Evolutionary conservation across 2,888 invertebrate genomes (phyloP), one percentile per base, ranked within the genome.

Genomic region (Stomorhina lunata): DNA sequence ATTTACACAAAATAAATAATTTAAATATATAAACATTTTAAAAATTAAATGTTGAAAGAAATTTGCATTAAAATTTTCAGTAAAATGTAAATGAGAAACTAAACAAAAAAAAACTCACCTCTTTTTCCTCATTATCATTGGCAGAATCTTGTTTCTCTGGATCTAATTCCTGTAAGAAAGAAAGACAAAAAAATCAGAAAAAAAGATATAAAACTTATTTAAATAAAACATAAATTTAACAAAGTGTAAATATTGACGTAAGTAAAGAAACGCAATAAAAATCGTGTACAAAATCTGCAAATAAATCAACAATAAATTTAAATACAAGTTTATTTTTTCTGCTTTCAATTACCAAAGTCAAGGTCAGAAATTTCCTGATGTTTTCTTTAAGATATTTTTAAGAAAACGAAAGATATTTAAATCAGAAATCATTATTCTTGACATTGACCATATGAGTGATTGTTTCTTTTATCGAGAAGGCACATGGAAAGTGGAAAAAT

Each of bases 131-230:
- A 84, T 92, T 92, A 85, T 90, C 91, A 76, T 88, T 89, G 80
- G 90, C 87, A 84, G 90, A 90, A 85, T 90, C 90, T 90, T 94
- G 94, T 88, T 94, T 93, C 84, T 95, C 95, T 86, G 94, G 93
- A 90, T 95, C 94, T 87, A 94, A 92, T 90, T 95, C 95, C 95
- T 95, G 87, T 69, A 91, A 92, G 83, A 34, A 84, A 84, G 86
- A 89, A 91, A 83, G n/a, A 85, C 90, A 29, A 15, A 32, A 55
- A 12, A 55, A 66, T 15, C 3, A 61, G 22, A 43, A 73, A 29
- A 37, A 63, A 7, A 59, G 43, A 25, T 37, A 50, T 40, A n/a
- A n/a, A n/a, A n/a, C n/a, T n/a, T n/a, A n/a, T n/a, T n/a, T n/a
- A n/a, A n/a, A n/a, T n/a, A n/a, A n/a, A n/a, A n/a, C n/a, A n/a